These are phyloP conservation scores for Struthidea cinerea DNA, from an alignment of 2,113 vertebrate genomes.

Conservation along the genomic window DNA sequence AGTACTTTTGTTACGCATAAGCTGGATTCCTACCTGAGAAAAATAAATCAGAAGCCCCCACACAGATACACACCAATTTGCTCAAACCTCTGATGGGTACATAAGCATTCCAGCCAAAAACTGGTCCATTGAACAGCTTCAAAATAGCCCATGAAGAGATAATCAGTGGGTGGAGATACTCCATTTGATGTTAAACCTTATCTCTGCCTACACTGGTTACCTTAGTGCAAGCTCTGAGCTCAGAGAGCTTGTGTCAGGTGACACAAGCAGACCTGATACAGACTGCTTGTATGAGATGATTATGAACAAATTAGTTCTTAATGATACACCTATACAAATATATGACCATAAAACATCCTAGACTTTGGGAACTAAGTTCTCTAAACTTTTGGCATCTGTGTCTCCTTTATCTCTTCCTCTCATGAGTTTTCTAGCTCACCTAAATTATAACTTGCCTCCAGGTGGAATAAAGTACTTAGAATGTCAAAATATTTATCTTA, in stretches of 20 bases:
- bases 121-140: not conserved
- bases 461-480: not conserved
- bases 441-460: not conserved
- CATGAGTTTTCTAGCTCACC: not conserved
- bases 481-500: not conserved
- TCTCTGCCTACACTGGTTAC: not conserved
- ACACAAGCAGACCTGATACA: not conserved
- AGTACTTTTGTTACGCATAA: not conserved
- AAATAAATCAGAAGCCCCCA: not conserved
- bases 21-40: not conserved
- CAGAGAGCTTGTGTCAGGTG: not conserved
- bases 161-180: not conserved
- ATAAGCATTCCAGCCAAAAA: not conserved
- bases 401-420: not conserved
- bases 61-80: not conserved
- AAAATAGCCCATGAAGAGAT: not conserved
- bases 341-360: not conserved
- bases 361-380: not conserved
- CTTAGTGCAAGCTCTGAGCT: not conserved
- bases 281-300: not conserved
- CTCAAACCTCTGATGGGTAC: not conserved
- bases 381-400: not conserved
- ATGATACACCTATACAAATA: not conserved
- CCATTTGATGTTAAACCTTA: not conserved
- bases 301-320: not conserved